A percentile compares a stretch with the other conserved stretches of the same genome.
Conservation (phyloP, 2,888 invertebrate genomes). For the Lasioglossum malachurum region DNA sequence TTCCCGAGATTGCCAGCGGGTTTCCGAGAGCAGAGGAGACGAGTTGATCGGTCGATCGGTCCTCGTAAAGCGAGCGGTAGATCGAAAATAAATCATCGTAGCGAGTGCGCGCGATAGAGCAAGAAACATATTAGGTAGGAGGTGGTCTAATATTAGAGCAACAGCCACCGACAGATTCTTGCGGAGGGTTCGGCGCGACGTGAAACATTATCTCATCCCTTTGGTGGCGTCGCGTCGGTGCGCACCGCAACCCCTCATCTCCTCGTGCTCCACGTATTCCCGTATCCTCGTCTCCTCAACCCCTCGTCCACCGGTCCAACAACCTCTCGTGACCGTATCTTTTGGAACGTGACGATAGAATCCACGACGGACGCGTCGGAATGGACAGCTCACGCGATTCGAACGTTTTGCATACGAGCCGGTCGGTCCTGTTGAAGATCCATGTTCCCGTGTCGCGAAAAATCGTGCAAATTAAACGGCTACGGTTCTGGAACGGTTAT, state of each 20-base stretch:
- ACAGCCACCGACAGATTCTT: constrained; percentile 54
- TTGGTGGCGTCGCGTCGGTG: constrained; percentile 11
- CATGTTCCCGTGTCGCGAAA: background rate
- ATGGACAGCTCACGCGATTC: constrained; percentile 26
- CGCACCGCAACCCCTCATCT: constrained; percentile 25
- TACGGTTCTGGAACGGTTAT: background rate
- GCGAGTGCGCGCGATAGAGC: constrained; percentile 44
- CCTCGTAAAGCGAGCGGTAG: background rate
- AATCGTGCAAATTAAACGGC: constrained; percentile 34
- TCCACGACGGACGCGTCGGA: constrained; percentile 19
- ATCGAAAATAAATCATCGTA: constrained; percentile 50
- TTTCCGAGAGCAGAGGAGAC: background rate
- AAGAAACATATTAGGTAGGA: constrained; percentile 50
- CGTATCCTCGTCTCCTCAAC: background rate
- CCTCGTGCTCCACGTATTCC: background rate
- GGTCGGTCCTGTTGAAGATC: background rate
- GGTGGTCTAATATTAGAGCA: constrained; percentile 68
- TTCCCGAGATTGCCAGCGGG: background rate
- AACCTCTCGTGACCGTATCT: constrained; percentile 40
- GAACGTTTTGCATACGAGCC: constrained; percentile 28
- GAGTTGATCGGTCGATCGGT: background rate
- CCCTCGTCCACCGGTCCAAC: constrained; percentile 31
- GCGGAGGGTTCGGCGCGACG: constrained; percentile 50
- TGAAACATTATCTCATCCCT: constrained; percentile 59
- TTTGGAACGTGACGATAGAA: constrained; percentile 43